Percentiles rank a stretch among this genome's conserved stretches.
phyloP scores from a whole-genome alignment of 2,113 vertebrate species.

The Pachyramphus minor region DNA sequence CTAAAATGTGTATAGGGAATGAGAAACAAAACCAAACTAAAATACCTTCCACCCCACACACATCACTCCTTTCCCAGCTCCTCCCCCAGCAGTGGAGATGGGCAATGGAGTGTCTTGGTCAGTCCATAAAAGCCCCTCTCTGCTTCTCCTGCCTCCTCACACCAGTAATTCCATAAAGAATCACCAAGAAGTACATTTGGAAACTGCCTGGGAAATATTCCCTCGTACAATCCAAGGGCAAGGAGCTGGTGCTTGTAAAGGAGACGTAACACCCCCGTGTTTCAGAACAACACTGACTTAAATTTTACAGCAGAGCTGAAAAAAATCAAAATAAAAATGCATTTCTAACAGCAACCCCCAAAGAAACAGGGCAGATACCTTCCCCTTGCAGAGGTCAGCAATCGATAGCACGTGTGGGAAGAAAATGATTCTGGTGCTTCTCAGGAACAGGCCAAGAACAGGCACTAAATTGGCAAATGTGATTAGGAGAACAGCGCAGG shows the following conservation, averaged over 20 bases:
- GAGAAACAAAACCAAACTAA: neutral
- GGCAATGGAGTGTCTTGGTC: rapidly evolving
- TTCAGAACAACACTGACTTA: neutral
- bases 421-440: neutral
- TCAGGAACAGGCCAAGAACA: neutral
- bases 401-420: neutral
- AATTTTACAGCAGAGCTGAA: neutral
- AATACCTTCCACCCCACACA: neutral
- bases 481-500: neutral
- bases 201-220: neutral
- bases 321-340: neutral
- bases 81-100: rapidly evolving
- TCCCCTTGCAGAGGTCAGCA: neutral
- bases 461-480: neutral
- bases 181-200: neutral
- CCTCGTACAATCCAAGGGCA: neutral
- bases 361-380: rapidly evolving
- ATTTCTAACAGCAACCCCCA: neutral
- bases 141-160: neutral
- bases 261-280: neutral
- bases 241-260: neutral
- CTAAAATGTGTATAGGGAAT: neutral
- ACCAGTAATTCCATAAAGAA: neutral
- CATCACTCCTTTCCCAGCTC: neutral
- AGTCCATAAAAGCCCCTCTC: neutral